Evolutionary conservation across 2,113 vertebrate genomes (phyloP), one percentile per base, ranked within the genome.

Genomic region (Orthonyx spaldingii): DNA sequence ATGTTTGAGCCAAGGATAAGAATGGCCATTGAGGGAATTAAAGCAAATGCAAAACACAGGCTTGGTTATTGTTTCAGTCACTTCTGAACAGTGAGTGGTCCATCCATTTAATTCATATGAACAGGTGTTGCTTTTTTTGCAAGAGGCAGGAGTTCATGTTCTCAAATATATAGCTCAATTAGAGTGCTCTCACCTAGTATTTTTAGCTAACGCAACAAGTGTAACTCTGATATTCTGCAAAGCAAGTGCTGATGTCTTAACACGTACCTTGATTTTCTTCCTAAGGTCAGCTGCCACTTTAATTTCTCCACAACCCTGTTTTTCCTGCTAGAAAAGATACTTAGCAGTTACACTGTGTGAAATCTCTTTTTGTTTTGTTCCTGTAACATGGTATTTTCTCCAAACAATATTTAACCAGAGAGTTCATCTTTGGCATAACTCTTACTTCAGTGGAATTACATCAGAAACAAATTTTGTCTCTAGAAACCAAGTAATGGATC

Each of bases 401-500:
- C 50, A 80, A 77, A 77, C 32, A 55, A 2, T 84, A 63, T 65
- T 80, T 83, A 88, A 83, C 47, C n/a, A 56, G 33, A 35, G 52
- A 56, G 11, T 78, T 95, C 20, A 12, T 95, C 47, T 84, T 60
- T 65, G 35, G 35, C 10, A 10, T 77, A 90, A 80, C 22, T 93
- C 32, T 59, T 83, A 74, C 44, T 94, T 83, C 50, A 65, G 19
- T 81, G 59, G 37, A 86, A 22, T 76, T 77, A 80, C 19, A 42
- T 44, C 32, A 81, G 79, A 66, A 80, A 91, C 22, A 90, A 55
- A 37, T 90, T 78, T 78, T 93, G 63, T 82, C 66, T 72, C 71
- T 90, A 44, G 46, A 95, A 95, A 61, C 18, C 55, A 90, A 93
- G 65, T 88, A 94, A 86, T 35, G 55, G 42, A 85, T 91, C 84